Evolutionary conservation across 1,140 invertebrate genomes (phyloP), one percentile per base, ranked within the genome.

Genomic region (Cherax quadricarinatus): DNA sequence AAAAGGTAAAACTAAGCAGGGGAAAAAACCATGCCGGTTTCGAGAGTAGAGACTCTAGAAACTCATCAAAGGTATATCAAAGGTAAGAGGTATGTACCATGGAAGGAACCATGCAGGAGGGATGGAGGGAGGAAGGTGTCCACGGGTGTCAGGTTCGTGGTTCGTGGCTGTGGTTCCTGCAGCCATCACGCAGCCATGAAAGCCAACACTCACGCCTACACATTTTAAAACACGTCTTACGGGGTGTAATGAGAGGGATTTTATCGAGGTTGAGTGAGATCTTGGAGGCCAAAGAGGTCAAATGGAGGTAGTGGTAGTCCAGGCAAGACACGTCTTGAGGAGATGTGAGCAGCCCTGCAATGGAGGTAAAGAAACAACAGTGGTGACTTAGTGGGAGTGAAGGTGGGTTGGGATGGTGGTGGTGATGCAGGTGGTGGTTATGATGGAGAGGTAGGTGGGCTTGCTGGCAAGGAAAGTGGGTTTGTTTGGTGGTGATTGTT

Each of bases 211-310:
- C n/a, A 18, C 53, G n/a, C 79, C 51, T 53, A 57, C 87, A 88
- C 87, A 88, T 88, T 81, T 88, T 66, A 30, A 57, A 24, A 57
- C 2, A 24, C 78, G 18, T 41, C 30, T 88, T 81, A 14, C 7
- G 87, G 87, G 57, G 75, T 80, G 78, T 81, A 88, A 88, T 88
- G 87, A 88, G 79, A 88, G 62, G 78, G 78, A 88, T 88, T 80
- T 80, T 88, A 88, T 88, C 78, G 62, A 81, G 87, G 75, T 30
- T 80, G 75, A 80, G 86, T 24, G 73, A 24, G 62, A 51, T 70
- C 66, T 18, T 70, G 66, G 0, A 18, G 66, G 66, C 66, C 21
- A 18, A 1, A 70, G 66, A 70, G 66, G 66, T 70, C 66, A 21
- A 21, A 70, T 1, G 66, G 5, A 70, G 18, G 66, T 18, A 7